Base-by-base conservation (phyloP, 2,113 vertebrate genomes). In the Craseonycteris thonglongyai region DNA sequence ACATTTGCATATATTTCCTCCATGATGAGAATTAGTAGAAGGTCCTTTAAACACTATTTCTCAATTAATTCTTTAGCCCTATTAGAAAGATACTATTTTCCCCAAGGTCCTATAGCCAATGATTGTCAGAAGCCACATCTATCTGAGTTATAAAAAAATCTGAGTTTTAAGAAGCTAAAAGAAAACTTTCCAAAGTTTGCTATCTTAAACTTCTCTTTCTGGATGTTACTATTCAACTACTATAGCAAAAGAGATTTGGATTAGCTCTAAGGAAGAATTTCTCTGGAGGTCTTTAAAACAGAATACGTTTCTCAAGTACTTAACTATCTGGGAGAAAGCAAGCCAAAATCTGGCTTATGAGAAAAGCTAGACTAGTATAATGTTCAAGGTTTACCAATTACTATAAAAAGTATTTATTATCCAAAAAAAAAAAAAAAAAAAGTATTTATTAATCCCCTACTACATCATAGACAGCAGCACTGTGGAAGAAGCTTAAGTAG, bases 61-160 rank as follows among this genome's bases (percentile, higher is more conserved):
- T 95, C 93, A 96, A 92, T 91, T 78, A 96, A 90, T 81, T 94
- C 24, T 81, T 92, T 54, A 90, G 85, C 12, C 14, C 16, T 82
- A 84, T 59, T 83, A 93, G n/a, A 38, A 79, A 90, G 61, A 40
- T 90, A 74, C 54, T 93, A 61, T 59, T 89, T 75, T 89, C n/a
- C n/a, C 40, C 54, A 93, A 87, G 28, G 35, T 71, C 33, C 45
- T 74, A 92, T 49, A 91, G n/a, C 40, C 71, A 92, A 56, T 84
- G 72, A 90, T 12, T 90, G 24, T 78, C 85, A 94, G 91, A 95
- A 68, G 21, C 13, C 59, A 92, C 40, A 49, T 80, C 38, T 58
- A 26, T 14, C 42, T 92, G 84, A 95, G 26, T 95, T 49, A 9
- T 59, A 91, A 88, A 15, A 81, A 68, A 79, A 92, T 82, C 63